Percentiles rank a stretch among this genome's conserved stretches.
These are phyloP conservation scores for Agrilus biguttatus DNA, from an alignment of 2,888 invertebrate genomes.

Conservation along the genomic window DNA sequence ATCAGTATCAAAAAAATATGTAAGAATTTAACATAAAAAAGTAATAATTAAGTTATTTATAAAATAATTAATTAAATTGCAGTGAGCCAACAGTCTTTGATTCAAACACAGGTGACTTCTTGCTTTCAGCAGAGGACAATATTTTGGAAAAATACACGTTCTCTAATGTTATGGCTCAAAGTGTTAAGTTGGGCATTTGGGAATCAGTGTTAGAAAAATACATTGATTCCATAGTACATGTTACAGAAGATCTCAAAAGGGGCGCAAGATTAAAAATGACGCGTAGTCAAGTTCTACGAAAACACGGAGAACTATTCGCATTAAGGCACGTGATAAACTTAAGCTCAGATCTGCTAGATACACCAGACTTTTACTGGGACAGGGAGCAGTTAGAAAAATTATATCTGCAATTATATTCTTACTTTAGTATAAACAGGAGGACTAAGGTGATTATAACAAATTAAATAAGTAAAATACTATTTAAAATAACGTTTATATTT, in stretches of 20 bases:
- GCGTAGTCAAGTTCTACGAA: slow-evolving; percentile 55
- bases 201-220: slow-evolving; percentile 74
- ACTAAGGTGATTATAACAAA: slow-evolving; percentile 47
- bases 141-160: slow-evolving; percentile 79
- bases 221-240: slow-evolving; percentile 67
- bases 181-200: slow-evolving; percentile 91
- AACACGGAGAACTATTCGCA: slow-evolving; percentile 79
- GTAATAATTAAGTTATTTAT: neutral
- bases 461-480: neutral
- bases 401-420: slow-evolving; percentile 67
- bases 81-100: slow-evolving; percentile 21
- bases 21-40: slow-evolving; percentile 25
- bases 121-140: slow-evolving; percentile 27
- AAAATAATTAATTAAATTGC: slow-evolving; percentile 2
- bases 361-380: slow-evolving; percentile 98
- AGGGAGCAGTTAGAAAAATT: slow-evolving; percentile 74
- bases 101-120: slow-evolving; percentile 21
- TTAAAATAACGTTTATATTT: neutral
- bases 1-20: slow-evolving; percentile 46
- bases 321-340: slow-evolving; percentile 81
- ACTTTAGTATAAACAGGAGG: slow-evolving; percentile 72
- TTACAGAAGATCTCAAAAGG: slow-evolving; percentile 64
- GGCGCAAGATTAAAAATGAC: slow-evolving; percentile 58
- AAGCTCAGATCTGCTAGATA: slow-evolving; percentile 85
- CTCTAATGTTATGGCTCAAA: slow-evolving; percentile 85